These are phyloP conservation scores for Triplophysa bombifrons DNA, from an alignment of 2,797 vertebrate species.

Conservation along the genomic window DNA sequence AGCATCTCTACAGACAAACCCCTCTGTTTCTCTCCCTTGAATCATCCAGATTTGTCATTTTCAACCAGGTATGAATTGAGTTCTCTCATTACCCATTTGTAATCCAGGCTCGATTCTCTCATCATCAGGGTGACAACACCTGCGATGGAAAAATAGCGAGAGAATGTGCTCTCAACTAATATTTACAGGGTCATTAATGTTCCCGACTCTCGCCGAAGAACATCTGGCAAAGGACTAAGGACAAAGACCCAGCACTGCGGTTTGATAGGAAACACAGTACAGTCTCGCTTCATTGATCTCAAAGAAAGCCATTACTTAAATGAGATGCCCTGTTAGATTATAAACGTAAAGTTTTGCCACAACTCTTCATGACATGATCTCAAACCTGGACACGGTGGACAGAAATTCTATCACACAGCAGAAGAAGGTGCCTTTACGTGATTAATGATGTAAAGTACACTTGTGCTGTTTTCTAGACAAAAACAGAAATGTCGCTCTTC, in stretches of 20 bases:
- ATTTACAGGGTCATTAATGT: slow-evolving; percentile 48
- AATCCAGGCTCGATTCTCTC: slow-evolving; percentile 30
- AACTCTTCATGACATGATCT: slow-evolving; percentile 20
- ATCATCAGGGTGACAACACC: slow-evolving; percentile 4
- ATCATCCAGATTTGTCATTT: background rate
- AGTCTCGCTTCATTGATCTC: slow-evolving; percentile 33
- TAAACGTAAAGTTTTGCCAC: slow-evolving; percentile 18
- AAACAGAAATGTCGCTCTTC: background rate
- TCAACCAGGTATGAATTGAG: slow-evolving; percentile 1
- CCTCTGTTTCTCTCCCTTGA: background rate
- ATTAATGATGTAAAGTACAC: slow-evolving; percentile 69
- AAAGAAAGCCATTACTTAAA: slow-evolving; percentile 43
- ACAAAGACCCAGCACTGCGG: slow-evolving; percentile 36
- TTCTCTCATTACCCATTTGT: slow-evolving; percentile 14
- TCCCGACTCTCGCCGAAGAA: slow-evolving; percentile 45
- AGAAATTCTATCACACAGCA: background rate
- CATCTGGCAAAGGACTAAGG: slow-evolving; percentile 50
- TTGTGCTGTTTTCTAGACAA: slow-evolving; percentile 56
- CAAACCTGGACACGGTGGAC: slow-evolving; percentile 3
- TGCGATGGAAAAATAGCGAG: background rate
- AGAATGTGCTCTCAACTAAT: slow-evolving; percentile 29
- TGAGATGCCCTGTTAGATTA: slow-evolving; percentile 36
- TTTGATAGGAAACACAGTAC: slow-evolving; percentile 23
- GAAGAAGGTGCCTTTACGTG: slow-evolving; percentile 57
- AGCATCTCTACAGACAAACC: no score